Evolutionary conservation across 2,113 vertebrate genomes (phyloP), one percentile per base, ranked within the genome.

Genomic region (Ginglymostoma cirratum): DNA sequence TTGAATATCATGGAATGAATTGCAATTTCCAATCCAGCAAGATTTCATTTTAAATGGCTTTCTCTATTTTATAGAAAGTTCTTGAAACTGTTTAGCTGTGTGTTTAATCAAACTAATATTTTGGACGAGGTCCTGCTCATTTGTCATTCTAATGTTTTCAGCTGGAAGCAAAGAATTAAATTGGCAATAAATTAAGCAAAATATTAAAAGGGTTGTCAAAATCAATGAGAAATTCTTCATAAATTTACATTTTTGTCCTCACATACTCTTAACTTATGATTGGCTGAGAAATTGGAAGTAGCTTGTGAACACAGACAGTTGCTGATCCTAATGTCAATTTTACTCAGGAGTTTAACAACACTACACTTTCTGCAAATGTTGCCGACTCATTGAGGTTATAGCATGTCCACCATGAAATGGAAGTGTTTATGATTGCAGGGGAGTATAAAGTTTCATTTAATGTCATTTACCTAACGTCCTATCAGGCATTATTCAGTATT

Each of bases 201-300:
- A 72, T 95, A 15, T 95, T 95, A 69, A 95, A 95, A 70, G 65
- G 70, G 93, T 24, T 69, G 93, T 94, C 65, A 70, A 94, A 95
- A 67, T 95, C 94, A 45, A 52, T 72, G 66, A 45, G 69, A 42
- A 95, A 76, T 95, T 95, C 52, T 72, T 45, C 52, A 67, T 19
- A 72, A 66, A 72, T 72, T 45, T 70, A 70, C 3, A 48, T 52
- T 95, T 72, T 72, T 30, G 24, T 23, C 23, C 42, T 95, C 45
- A 7, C 4, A 24, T 38, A 67, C 21, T 94, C 38, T 14, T 67
- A 93, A 3, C 14, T 65, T 45, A 14, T 27, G 3, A 21, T 52
- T 24, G 72, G 42, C 24, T 52, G 69, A 10, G 12, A 14, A 45
- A 0, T 4, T 30, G 14, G 15, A 27, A 72, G 72, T 72, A 76